Conservation (phyloP, 2,888 invertebrate genomes). For the Lumbricus terrestris region DNA sequence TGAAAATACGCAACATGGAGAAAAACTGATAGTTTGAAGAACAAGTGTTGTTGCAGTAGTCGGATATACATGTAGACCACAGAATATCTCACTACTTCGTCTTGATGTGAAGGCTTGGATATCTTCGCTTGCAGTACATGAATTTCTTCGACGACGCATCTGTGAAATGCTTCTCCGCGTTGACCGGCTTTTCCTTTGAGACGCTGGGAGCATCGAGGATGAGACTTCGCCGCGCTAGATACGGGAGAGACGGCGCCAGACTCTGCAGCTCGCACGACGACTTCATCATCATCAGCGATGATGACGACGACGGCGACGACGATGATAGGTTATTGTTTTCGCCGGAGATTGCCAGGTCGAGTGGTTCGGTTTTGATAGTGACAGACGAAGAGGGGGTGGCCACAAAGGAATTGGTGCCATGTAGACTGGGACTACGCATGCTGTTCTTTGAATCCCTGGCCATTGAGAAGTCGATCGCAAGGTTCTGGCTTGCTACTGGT, state of each 20-base stretch:
- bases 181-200: constrained; percentile 44
- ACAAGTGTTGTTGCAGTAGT: not conserved
- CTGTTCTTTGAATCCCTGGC: not conserved
- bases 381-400: not conserved
- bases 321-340: not conserved
- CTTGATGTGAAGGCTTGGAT: constrained; percentile 47
- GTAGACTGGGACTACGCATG: not conserved
- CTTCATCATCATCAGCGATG: not conserved
- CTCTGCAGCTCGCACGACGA: not conserved
- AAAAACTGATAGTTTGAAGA: not conserved
- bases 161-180: constrained; percentile 23
- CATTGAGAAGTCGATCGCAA: not conserved
- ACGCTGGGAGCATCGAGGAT: constrained; percentile 55
- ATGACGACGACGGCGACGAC: constrained; percentile 14
- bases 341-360: not conserved
- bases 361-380: not conserved
- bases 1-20: not conserved
- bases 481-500: not conserved
- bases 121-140: constrained; percentile 48
- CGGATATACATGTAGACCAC: no score
- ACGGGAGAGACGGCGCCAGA: constrained; percentile 31
- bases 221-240: constrained; percentile 50
- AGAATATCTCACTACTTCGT: constrained; percentile 51
- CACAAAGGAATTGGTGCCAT: not conserved
- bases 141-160: constrained; percentile 43